Percentiles rank a stretch among this genome's conserved stretches.
Evolutionary conservation across 2,113 vertebrate species (phyloP).

Genomic region (Rafetus swinhoei): DNA sequence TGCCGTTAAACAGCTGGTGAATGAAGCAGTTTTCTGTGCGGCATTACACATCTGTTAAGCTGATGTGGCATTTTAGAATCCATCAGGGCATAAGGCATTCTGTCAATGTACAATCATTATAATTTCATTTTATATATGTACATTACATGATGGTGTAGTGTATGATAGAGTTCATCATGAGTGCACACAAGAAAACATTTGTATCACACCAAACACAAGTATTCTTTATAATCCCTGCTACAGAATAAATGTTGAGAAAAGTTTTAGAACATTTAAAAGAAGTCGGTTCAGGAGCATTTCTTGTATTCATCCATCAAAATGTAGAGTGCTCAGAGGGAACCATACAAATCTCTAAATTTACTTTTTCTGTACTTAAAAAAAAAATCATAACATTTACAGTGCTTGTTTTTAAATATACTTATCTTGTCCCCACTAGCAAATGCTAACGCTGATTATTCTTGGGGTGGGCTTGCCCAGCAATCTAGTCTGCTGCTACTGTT

Average conservation of each 20-base stretch:
- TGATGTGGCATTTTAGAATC: neutral
- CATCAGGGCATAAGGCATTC: accelerated
- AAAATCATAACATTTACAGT: neutral
- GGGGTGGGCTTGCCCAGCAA: neutral
- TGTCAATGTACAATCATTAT: neutral
- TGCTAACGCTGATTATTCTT: neutral
- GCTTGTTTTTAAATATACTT: neutral
- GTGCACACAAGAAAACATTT: neutral
- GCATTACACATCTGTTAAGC: neutral
- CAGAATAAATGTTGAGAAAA: neutral
- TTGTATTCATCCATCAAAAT: neutral
- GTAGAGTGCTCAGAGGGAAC: neutral
- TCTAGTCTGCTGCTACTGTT: neutral
- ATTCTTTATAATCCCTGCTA: neutral
- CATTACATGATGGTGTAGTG: neutral
- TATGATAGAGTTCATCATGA: neutral
- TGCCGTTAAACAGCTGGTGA: neutral
- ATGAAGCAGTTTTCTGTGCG: accelerated
- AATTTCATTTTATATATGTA: neutral
- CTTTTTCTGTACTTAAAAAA: neutral
- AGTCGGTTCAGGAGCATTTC: neutral
- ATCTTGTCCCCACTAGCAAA: neutral
- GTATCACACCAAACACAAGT: neutral
- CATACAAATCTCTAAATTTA: neutral
- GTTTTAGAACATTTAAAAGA: neutral